Percentiles rank a stretch among this genome's conserved stretches.
Conservation (phyloP, 2,797 vertebrate species). For the Sebastes cheni region DNA sequence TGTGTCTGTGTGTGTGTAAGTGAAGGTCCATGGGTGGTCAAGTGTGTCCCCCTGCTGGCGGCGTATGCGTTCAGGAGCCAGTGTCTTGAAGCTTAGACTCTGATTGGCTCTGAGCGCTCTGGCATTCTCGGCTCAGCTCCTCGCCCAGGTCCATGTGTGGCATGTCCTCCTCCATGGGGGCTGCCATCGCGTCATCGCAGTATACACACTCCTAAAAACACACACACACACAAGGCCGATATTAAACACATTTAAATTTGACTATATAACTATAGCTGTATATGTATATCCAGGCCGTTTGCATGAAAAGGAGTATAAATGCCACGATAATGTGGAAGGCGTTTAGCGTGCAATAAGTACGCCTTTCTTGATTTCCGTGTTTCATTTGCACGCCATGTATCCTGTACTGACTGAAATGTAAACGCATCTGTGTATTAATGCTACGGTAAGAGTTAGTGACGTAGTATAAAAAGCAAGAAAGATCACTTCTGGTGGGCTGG, state of each 20-base stretch:
- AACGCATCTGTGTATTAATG: too few species aligned
- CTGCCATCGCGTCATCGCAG: constrained; percentile 76
- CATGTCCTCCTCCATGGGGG: constrained; percentile 78
- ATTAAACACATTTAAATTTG: neutral
- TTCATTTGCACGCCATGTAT: too few species aligned
- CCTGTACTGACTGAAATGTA: too few species aligned
- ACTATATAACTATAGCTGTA: neutral
- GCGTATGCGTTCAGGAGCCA: constrained; percentile 52
- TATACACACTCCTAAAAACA: constrained; percentile 80
- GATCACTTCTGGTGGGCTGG: too few species aligned
- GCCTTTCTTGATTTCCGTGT: too few species aligned
- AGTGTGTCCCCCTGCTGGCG: constrained; percentile 24
- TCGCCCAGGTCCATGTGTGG: constrained; percentile 84
- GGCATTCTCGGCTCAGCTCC: constrained; percentile 72
- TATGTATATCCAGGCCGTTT: neutral
- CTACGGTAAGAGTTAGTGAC: too few species aligned
- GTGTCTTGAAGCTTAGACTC: constrained; percentile 31
- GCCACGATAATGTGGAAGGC: too few species aligned
- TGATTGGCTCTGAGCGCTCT: constrained; percentile 60
- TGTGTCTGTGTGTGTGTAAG: neutral
- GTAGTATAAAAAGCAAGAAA: too few species aligned
- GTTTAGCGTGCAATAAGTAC: too few species aligned
- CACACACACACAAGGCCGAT: neutral
- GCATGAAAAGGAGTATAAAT: too few species aligned
- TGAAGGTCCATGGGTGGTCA: constrained; percentile 14